Conservation (phyloP, 2,797 vertebrate species). For the Limosa lapponica region DNA sequence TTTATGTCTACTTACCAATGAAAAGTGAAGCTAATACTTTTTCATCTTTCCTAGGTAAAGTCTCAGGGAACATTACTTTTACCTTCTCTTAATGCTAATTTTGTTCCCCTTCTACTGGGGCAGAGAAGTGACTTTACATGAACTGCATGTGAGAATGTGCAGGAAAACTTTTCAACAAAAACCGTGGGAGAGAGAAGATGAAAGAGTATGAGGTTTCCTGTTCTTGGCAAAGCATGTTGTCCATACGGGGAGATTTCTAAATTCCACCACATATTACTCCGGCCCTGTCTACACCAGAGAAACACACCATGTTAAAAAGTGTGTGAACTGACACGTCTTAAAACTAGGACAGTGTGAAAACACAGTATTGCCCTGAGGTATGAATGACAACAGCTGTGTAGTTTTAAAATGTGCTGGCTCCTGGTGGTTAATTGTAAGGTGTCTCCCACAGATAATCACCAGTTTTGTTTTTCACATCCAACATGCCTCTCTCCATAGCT, state of each 20-base stretch:
- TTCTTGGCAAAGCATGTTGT: neutral
- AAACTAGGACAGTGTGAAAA: neutral
- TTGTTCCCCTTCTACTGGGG: neutral
- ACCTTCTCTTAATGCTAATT: neutral
- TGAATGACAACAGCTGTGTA: neutral
- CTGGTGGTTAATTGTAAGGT: neutral
- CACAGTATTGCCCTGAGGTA: neutral
- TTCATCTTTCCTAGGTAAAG: neutral
- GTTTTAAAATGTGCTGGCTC: neutral
- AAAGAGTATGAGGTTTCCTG: constrained; percentile 2
- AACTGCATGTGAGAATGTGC: neutral
- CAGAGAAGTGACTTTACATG: neutral
- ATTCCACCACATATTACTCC: neutral
- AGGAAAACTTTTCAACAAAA: neutral
- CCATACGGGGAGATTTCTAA: neutral
- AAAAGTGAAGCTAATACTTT: neutral
- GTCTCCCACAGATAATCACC: neutral
- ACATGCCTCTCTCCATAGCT: neutral
- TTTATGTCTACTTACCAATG: neutral
- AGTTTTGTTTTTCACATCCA: neutral
- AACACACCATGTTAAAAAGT: neutral
- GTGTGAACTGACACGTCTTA: neutral
- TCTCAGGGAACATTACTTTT: neutral
- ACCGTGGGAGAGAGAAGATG: neutral
- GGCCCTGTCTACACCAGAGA: neutral